Evolutionary conservation across 1,140 invertebrate genomes (phyloP).

Genomic region (Meteorus sp.): DNA sequence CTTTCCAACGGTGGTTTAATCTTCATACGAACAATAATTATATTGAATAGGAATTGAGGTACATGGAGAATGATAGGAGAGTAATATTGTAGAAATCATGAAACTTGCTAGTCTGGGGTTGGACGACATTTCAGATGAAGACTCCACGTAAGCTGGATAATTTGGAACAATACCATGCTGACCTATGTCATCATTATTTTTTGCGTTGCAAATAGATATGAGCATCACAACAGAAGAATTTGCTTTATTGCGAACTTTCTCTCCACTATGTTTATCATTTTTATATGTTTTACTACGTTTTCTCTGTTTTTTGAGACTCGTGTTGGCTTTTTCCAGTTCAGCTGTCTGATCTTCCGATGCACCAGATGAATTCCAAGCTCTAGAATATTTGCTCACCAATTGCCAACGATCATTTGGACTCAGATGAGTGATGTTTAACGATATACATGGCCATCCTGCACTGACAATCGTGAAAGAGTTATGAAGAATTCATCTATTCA

Average conservation of each 20-base stretch:
- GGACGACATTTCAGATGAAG: conserved; percentile 44
- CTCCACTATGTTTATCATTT: neutral
- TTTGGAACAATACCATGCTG: conserved; percentile 33
- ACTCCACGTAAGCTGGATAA: conserved; percentile 41
- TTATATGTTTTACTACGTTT: neutral
- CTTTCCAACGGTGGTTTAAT: conserved; percentile 34
- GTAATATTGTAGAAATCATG: no score
- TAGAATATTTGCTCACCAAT: conserved; percentile 32
- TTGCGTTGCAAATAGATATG: neutral
- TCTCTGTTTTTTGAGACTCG: neutral
- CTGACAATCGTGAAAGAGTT: neutral
- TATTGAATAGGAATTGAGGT: neutral
- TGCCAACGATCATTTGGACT: conserved; percentile 37
- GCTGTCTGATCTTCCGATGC: conserved; percentile 27
- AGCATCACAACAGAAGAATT: conserved; percentile 4
- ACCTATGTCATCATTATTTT: conserved; percentile 9
- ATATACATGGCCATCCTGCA: conserved; percentile 36
- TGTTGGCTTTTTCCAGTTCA: neutral
- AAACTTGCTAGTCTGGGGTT: conserved; percentile 29
- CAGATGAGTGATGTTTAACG: conserved; percentile 26
- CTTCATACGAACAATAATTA: conserved; percentile 19
- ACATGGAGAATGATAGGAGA: neutral
- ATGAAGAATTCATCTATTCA: neutral
- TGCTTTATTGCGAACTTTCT: neutral
- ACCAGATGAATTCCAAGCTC: conserved; percentile 25